These are phyloP conservation scores for Cerastis leucographa DNA, from an alignment of 2,888 invertebrate genomes.

Conservation along the genomic window DNA sequence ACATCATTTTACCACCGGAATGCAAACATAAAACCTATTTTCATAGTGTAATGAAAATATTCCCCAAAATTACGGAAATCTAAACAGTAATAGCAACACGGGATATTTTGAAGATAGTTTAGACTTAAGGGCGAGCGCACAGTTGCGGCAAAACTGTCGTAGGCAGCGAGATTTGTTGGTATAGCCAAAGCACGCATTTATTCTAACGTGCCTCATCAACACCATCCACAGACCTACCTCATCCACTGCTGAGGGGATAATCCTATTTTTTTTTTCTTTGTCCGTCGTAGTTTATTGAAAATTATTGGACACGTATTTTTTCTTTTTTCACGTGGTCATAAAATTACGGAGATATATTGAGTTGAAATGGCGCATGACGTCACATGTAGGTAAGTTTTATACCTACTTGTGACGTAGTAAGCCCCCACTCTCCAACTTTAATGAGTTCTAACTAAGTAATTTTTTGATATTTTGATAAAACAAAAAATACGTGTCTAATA, in stretches of 20 bases:
- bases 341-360: no score
- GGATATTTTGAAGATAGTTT: constrained; percentile 34
- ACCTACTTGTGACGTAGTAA: no score
- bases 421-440: no score
- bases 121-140: constrained; percentile 9
- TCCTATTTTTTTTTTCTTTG: no score
- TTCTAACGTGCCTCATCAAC: background rate
- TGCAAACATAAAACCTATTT: constrained; percentile 66
- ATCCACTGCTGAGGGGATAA: background rate
- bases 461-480: no score
- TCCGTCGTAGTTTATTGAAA: no score
- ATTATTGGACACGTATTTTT: no score
- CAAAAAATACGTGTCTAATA: no score
- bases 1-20: constrained; percentile 62
- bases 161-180: background rate
- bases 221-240: background rate
- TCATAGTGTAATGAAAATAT: constrained; percentile 66
- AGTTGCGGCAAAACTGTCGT: constrained; percentile 4
- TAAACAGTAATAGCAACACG: constrained; percentile 32
- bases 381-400: no score
- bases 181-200: background rate
- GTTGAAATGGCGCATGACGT: no score
- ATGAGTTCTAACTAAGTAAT: no score
- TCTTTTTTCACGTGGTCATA: no score
- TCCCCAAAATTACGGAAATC: constrained; percentile 58